Evolutionary conservation across 37 sponge, comb jelly and placozoan species (phyloP).

Genomic region (Ianthella basta): DNA sequence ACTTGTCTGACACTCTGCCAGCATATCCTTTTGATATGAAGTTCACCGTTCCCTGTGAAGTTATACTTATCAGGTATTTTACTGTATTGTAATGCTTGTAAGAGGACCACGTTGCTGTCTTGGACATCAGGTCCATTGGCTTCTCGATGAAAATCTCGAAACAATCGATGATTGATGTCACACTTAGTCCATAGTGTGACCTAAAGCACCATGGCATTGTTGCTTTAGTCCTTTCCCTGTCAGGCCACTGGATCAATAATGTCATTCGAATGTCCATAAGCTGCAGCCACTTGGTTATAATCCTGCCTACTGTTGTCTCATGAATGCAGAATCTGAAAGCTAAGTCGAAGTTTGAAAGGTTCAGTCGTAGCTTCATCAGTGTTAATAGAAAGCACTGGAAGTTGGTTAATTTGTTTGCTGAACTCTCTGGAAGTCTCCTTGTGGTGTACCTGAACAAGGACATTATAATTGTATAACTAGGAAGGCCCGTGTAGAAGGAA

Average conservation of each 20-base stretch:
- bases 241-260: slow-evolving; percentile 44
- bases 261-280: slow-evolving; percentile 29
- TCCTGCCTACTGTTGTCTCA: not conserved
- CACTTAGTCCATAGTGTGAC: slow-evolving; percentile 40
- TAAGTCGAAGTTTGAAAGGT: not conserved
- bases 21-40: slow-evolving; percentile 21
- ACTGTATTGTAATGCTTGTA: slow-evolving; percentile 63
- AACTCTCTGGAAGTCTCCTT: too few species aligned
- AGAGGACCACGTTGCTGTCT: slow-evolving; percentile 50
- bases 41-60: slow-evolving; percentile 34
- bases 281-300: not conserved
- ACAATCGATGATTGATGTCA: slow-evolving; percentile 57
- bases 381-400: too few species aligned
- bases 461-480: too few species aligned
- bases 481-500: too few species aligned
- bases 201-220: slow-evolving; percentile 48
- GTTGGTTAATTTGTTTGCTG: too few species aligned
- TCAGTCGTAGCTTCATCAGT: slow-evolving; percentile 1
- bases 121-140: slow-evolving; percentile 43
- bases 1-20: slow-evolving; percentile 8
- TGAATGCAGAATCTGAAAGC: not conserved
- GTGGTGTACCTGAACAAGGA: too few species aligned
- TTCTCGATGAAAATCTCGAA: slow-evolving; percentile 59
- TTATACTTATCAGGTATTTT: slow-evolving; percentile 50
- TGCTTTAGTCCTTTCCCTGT: slow-evolving; percentile 20